Percentiles rank a stretch among this genome's conserved stretches.
These are phyloP conservation scores for Entomobrya multifasciata DNA, from an alignment of 2,888 invertebrate genomes.

Conservation along the genomic window DNA sequence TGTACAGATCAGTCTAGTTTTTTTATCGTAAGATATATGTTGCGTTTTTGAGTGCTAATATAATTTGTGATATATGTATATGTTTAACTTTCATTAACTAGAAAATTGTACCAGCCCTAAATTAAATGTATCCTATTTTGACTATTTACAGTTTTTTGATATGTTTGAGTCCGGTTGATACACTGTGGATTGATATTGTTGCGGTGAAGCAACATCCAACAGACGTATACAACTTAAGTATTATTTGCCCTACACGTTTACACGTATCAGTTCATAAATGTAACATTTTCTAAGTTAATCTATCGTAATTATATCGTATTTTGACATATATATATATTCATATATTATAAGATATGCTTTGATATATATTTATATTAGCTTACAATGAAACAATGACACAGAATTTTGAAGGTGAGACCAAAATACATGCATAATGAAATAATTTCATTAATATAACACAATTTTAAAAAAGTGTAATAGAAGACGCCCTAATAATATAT, in stretches of 20 bases:
- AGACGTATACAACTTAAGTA: conserved; percentile 68
- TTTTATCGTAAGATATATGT: conserved; percentile 31
- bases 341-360: too few relatives aligned
- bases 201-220: conserved; percentile 50
- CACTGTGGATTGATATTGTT: conserved; percentile 59
- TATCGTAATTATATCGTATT: not conserved
- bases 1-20: conserved; percentile 48
- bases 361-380: not conserved
- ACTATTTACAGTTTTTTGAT: conserved; percentile 74
- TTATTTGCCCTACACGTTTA: conserved; percentile 67
- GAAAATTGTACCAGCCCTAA: not conserved
- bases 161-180: conserved; percentile 77
- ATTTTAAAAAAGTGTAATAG: too few relatives aligned
- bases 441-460: too few relatives aligned
- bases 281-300: not conserved
- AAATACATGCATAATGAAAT: too few relatives aligned
- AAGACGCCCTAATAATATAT: too few relatives aligned
- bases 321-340: too few relatives aligned
- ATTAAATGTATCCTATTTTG: conserved; percentile 3
- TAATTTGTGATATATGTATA: not conserved
- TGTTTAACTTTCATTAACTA: not conserved
- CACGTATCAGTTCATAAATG: conserved; percentile 27
- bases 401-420: too few relatives aligned
- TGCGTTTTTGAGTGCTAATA: not conserved
- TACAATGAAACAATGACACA: not conserved